phyloP scores from a whole-genome alignment of 1,140 invertebrate genomes.

The Diachasmimorpha longicaudata region DNA sequence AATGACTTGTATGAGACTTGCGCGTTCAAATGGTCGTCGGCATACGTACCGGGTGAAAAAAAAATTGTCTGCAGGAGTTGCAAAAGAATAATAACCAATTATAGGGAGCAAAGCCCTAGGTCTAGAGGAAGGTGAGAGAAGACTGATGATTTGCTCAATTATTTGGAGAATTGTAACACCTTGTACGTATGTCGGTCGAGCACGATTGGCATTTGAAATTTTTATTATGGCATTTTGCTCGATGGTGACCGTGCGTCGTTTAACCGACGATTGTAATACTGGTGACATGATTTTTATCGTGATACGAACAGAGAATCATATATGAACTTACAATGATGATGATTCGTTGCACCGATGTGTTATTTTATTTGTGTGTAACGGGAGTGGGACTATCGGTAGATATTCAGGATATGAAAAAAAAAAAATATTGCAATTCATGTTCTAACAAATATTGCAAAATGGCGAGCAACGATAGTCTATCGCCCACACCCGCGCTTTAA shows the following conservation, averaged over 20 bases:
- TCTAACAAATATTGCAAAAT: slow-evolving; percentile 18
- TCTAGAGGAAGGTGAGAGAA: background rate
- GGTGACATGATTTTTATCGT: slow-evolving; percentile 39
- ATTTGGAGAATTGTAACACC: slow-evolving; percentile 16
- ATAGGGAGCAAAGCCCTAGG: background rate
- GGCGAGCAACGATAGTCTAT: slow-evolving; percentile 32
- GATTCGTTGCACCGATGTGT: slow-evolving; percentile 52
- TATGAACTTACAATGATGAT: slow-evolving; percentile 29
- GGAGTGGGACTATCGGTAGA: slow-evolving; percentile 45
- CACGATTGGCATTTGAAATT: slow-evolving; percentile 35
- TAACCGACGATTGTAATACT: slow-evolving; percentile 38
- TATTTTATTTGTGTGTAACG: slow-evolving; percentile 43
- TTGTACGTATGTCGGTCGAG: slow-evolving; percentile 38
- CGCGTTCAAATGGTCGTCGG: slow-evolving; percentile 40
- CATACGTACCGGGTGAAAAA: slow-evolving; percentile 37
- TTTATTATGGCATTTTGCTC: slow-evolving; percentile 27
- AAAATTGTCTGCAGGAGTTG: background rate
- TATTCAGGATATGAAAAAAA: slow-evolving; percentile 10
- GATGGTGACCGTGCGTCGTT: slow-evolving; percentile 34
- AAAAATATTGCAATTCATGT: slow-evolving; percentile 14
- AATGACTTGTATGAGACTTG: slow-evolving; percentile 48
- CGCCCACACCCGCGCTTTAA: slow-evolving; percentile 44
- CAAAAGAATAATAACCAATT: background rate
- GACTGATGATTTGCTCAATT: background rate
- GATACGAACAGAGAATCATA: slow-evolving; percentile 4